These are phyloP conservation scores for Brachionus rubens DNA, from an alignment of 1,140 invertebrate species.

Conservation along the genomic window DNA sequence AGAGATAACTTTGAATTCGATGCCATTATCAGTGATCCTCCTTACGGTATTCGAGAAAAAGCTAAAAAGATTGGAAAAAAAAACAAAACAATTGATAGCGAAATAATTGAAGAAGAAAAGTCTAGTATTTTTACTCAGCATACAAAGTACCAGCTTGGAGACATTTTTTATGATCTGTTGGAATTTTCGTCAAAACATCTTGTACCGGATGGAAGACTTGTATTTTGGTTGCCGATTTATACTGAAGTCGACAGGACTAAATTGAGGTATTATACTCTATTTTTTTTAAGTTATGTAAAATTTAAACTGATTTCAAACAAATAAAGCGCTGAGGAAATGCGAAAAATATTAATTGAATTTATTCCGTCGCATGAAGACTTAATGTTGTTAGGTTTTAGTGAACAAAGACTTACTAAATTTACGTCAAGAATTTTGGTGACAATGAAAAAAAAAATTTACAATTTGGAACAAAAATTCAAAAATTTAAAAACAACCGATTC, in stretches of 20 bases:
- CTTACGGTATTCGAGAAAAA: slow-evolving; percentile 88
- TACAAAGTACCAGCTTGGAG: slow-evolving; percentile 71
- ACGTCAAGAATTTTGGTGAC: slow-evolving; percentile 40
- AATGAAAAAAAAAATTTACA: slow-evolving; percentile 26
- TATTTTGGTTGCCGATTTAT: slow-evolving; percentile 86
- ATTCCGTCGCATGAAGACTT: slow-evolving; percentile 22
- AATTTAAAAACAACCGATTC: not conserved
- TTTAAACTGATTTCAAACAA: not conserved
- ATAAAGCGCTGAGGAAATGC: slow-evolving; percentile 19
- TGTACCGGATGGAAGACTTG: slow-evolving; percentile 71
- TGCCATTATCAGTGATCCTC: slow-evolving; percentile 85
- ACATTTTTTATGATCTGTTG: slow-evolving; percentile 78
- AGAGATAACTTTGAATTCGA: slow-evolving; percentile 68
- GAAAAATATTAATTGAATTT: not conserved
- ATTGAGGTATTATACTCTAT: not conserved
- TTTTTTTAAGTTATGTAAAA: not conserved
- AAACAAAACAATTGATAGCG: slow-evolving; percentile 3
- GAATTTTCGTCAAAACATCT: slow-evolving; percentile 76
- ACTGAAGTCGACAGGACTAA: not conserved
- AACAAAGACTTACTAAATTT: slow-evolving; percentile 38
- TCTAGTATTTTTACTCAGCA: not conserved
- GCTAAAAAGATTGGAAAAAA: slow-evolving; percentile 74
- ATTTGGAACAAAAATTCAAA: not conserved
- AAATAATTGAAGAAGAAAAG: not conserved
- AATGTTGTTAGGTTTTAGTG: not conserved